Conservation (phyloP, 1,140 invertebrate genomes). For the Tribolium madens region DNA sequence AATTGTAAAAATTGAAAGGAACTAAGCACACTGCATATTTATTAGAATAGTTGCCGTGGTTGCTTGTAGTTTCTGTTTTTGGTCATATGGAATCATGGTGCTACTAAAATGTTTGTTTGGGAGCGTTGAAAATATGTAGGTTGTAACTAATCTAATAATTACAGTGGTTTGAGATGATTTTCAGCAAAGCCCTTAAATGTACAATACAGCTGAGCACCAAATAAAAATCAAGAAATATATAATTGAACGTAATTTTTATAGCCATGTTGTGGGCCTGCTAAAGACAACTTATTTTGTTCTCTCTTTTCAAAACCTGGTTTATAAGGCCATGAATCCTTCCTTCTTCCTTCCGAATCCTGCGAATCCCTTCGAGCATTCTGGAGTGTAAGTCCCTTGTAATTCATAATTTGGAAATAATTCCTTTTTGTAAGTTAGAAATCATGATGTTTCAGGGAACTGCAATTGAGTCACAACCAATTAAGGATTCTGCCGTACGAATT, state of each 20-base stretch:
- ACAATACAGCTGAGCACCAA: background rate
- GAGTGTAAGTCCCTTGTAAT: constrained; percentile 32
- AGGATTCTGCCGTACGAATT: constrained; percentile 95
- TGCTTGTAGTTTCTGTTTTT: background rate
- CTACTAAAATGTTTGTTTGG: background rate
- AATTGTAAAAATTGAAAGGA: background rate
- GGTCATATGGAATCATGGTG: background rate
- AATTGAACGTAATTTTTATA: constrained; percentile 18
- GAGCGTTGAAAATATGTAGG: too few relatives aligned
- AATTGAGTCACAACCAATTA: constrained; percentile 94
- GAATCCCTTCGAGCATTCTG: background rate
- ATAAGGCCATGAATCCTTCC: background rate
- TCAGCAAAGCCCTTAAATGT: too few relatives aligned
- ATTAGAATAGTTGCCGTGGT: background rate
- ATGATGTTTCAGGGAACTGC: constrained; percentile 82
- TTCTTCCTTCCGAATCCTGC: background rate
- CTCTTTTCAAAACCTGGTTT: constrained; percentile 9
- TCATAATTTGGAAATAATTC: constrained; percentile 16
- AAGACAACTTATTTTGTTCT: constrained; percentile 23
- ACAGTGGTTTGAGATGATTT: too few relatives aligned
- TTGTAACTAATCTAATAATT: too few relatives aligned
- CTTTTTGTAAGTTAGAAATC: constrained; percentile 13
- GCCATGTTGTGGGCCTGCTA: constrained; percentile 22
- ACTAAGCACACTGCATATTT: background rate
- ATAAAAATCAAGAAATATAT: background rate